These are phyloP conservation scores for Diabrotica undecimpunctata DNA, from an alignment of 1,140 invertebrate species.

Conservation along the genomic window DNA sequence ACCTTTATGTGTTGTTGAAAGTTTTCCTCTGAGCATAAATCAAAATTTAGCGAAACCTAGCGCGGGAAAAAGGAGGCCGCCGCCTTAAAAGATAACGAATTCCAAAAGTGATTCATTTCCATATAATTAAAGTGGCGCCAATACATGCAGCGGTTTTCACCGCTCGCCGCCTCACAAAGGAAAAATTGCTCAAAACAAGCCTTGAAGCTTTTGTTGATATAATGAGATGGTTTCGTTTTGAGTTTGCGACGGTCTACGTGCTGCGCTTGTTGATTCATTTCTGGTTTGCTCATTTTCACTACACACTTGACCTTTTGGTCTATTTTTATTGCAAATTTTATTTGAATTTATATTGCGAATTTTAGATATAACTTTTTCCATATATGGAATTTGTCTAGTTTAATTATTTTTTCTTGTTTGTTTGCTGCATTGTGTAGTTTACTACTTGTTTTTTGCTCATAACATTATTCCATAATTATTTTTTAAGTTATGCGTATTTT, in stretches of 20 bases:
- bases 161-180: not conserved
- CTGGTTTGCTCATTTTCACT: not conserved
- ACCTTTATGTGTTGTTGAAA: constrained; percentile 19
- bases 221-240: not conserved
- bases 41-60: constrained; percentile 26
- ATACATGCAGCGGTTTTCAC: constrained; percentile 14
- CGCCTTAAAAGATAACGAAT: constrained; percentile 24
- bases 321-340: no score
- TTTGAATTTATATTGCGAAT: no score
- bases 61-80: constrained; percentile 18
- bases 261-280: not conserved
- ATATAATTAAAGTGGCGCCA: constrained; percentile 30
- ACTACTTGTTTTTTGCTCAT: no score
- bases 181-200: not conserved
- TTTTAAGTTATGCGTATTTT: no score
- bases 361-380: no score
- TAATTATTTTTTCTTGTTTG: no score
- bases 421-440: no score
- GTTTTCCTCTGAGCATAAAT: constrained; percentile 22
- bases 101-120: constrained; percentile 29
- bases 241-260: not conserved
- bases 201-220: not conserved
- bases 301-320: not conserved
- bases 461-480: no score
- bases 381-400: no score